Base-by-base conservation (phyloP, 2,888 invertebrate species). In the Brenthis ino region DNA sequence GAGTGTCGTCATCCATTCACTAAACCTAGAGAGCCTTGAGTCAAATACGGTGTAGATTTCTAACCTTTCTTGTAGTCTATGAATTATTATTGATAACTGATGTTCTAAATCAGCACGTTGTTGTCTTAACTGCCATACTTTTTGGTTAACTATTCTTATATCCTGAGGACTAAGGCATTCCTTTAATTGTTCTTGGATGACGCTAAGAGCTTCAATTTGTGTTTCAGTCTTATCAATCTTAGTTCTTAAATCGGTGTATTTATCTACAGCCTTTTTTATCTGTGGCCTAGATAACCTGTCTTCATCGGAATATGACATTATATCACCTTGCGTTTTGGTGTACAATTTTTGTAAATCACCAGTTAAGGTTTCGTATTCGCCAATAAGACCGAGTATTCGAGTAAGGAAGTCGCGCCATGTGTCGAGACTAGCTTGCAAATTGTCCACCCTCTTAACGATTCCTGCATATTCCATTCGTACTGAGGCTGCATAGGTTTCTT, bases 81-180 rank as follows among this genome's bases (percentile, higher is more conserved):
- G 96, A 16, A 95, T 95, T 12, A 96, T 89, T 55, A 95, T 93
- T 0, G 96, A 94, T 1, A 98, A 87, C 81, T 97, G 96, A 77
- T 97, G 96, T 77, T 97, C 96, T 3, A 97, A 85, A 76, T 98
- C 97, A 0, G 95, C 95, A 75, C 97, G 95, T 77, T 96, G 96
- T 81, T 98, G 97, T 85, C 95, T 94, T 65, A 97, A 85, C 71
- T 97, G 93, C 95, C 97, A 96, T 72, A 96, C 94, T 74, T 95
- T 94, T 82, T 97, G 97, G 76, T 95, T 95, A 60, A 97, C 94
- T 14, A 95, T 93, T 82, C 97, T 96, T 86, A 97, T 96, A 80
- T 98, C 98, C 58, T 95, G 95, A 0, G 97, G 97, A 83, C 96
- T 97, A 6, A 98, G 93, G 77, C 96, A 96, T 82, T 97, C 97